These are phyloP conservation scores for Ctenopoma kingsleyae DNA, from an alignment of 2,797 vertebrate species.

Conservation along the genomic window DNA sequence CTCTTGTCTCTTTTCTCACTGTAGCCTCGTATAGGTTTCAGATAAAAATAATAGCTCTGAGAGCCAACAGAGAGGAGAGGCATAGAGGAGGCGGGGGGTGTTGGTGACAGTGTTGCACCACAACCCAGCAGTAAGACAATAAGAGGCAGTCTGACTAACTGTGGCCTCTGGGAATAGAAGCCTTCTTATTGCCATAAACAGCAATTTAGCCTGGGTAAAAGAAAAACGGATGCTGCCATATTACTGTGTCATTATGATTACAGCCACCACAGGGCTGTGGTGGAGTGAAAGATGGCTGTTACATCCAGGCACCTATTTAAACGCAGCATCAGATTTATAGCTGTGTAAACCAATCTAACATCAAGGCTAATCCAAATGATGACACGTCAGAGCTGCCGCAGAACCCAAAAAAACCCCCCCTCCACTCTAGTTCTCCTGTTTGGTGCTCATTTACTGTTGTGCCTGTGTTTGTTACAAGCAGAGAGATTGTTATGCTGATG, in stretches of 20 bases:
- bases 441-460: not conserved
- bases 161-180: conserved; percentile 74
- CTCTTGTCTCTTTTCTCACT: conserved; percentile 59
- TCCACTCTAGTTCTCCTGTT: not conserved
- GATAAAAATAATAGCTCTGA: conserved; percentile 82
- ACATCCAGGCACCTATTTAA: conserved; percentile 61
- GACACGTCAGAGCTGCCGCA: conserved; percentile 37
- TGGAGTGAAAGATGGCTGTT: conserved; percentile 61
- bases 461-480: conserved; percentile 25
- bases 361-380: conserved; percentile 61
- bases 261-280: conserved; percentile 64
- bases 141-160: conserved; percentile 70
- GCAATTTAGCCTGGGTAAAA: conserved; percentile 70
- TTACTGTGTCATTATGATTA: conserved; percentile 74
- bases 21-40: conserved; percentile 69
- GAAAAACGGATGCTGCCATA: conserved; percentile 62
- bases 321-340: conserved; percentile 57
- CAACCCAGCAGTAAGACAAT: conserved; percentile 74
- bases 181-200: conserved; percentile 76
- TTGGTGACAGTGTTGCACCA: conserved; percentile 71
- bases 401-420: conserved; percentile 38
- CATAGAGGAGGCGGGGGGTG: conserved; percentile 8
- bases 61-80: conserved; percentile 60
- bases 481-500: conserved; percentile 18
- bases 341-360: conserved; percentile 50